phyloP scores from a whole-genome alignment of 2,797 vertebrate genomes.

The Uromys caudimaculatus region DNA sequence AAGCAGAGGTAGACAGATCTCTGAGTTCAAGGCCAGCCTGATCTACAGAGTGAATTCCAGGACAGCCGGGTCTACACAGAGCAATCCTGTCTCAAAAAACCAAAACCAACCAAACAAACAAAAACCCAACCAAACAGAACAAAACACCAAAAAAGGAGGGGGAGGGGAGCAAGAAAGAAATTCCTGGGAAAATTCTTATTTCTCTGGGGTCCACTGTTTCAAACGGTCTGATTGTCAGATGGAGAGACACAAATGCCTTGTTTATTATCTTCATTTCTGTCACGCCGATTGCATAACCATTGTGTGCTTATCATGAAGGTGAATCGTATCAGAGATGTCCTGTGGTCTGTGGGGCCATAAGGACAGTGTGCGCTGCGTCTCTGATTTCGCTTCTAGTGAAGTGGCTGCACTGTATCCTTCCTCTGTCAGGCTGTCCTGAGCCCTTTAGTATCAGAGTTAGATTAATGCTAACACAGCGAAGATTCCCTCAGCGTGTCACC shows the following conservation, averaged over 20 bases:
- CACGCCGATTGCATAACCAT: background rate
- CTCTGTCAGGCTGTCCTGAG: background rate
- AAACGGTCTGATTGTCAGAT: background rate
- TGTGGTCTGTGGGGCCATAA: background rate
- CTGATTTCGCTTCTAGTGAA: background rate
- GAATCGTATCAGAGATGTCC: background rate
- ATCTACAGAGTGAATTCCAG: background rate
- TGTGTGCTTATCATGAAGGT: background rate
- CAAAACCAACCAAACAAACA: background rate
- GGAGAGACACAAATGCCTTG: background rate
- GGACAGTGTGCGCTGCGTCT: background rate
- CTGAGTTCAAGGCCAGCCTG: background rate
- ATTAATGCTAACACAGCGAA: background rate
- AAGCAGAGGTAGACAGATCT: background rate
- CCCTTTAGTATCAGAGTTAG: background rate
- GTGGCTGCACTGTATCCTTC: background rate
- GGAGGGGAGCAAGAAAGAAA: background rate
- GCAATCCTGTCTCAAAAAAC: background rate
- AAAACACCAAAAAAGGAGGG: background rate
- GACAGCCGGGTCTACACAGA: background rate
- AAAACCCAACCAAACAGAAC: background rate
- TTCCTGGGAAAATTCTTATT: background rate
- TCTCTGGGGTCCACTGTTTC: background rate
- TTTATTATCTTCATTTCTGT: background rate
- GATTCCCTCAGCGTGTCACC: background rate